Base-by-base conservation (phyloP, 2,113 vertebrate species). In the Illadopsis cleaveri region DNA sequence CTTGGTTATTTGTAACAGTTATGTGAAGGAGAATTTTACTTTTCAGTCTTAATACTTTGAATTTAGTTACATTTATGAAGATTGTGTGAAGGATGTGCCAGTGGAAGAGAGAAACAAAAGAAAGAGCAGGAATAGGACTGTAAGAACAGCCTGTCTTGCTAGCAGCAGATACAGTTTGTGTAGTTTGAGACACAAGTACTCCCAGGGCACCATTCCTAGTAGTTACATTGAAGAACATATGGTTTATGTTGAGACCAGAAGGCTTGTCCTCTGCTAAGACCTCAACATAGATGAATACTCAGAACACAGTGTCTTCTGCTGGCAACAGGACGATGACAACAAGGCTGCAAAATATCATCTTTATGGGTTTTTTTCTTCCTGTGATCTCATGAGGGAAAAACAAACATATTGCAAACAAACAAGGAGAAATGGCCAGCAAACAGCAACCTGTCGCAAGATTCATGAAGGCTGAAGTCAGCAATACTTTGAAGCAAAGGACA, bases 251-350 rank as follows among this genome's bases (percentile, higher is more conserved):
- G 0, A 33, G n/a, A 66, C 50, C 15, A 65, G 54, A 77, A 48
- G 25, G 19, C 62, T 88, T 75, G 12, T 19, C 8, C n/a, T 80
- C 37, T 87, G 42, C 21, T 64, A n/a, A 68, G 18, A 53, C 28
- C 19, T 57, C 58, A 62, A 2, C 7, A 16, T 1, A 35, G 15
- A 25, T 37, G 40, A 65, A 40, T 35, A 12, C 8, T 65, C 3
- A 37, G 58, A 83, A 47, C 24, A 31, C 30, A 27, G 5, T 28
- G 45, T 65, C 28, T 80, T 69, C n/a, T 89, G 9, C 64, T 58
- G 20, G 21, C 37, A 66, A 10, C 3, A 33, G 37, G 35, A 24
- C 0, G 0, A 42, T 30, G 47, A 40, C 54, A 50, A 0, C 3
- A 10, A 79, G 27, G 9, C 64, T 86, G 40, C 48, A 87, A 42